Percentiles rank a stretch among this genome's conserved stretches.
Evolutionary conservation across 2,113 vertebrate genomes (phyloP).

Genomic region (Nibea albiflora): DNA sequence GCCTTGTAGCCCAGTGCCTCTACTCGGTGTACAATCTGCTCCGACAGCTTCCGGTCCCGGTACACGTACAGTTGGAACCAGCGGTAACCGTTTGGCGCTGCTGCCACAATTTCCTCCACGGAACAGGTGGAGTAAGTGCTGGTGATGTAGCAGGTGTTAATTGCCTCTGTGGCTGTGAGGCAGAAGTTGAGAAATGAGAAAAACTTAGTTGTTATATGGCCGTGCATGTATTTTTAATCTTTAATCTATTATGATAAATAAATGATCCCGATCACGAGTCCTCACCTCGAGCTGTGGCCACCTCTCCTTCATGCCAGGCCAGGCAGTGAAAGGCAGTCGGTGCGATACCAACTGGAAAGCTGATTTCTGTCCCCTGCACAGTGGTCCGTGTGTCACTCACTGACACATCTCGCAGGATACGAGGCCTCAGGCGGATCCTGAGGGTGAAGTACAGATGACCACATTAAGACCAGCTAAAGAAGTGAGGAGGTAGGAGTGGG

Average conservation of each 20-base stretch:
- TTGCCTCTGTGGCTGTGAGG: constrained; percentile 85
- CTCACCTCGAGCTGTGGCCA: constrained; percentile 93
- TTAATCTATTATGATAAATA: no score
- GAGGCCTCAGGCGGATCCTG: constrained; percentile 91
- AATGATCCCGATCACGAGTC: not conserved
- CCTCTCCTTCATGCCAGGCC: constrained; percentile 93
- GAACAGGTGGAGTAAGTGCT: constrained; percentile 92
- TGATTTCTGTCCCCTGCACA: constrained; percentile 89
- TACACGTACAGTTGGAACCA: constrained; percentile 98
- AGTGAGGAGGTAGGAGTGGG: not conserved
- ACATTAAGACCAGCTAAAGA: not conserved
- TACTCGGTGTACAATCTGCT: constrained; percentile 86
- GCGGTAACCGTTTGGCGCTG: constrained; percentile 85
- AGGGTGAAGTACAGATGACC: not conserved
- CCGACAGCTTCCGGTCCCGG: constrained; percentile 86
- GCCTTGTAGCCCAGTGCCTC: constrained; percentile 91
- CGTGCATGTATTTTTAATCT: no score
- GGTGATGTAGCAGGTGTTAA: constrained; percentile 90
- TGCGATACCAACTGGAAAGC: constrained; percentile 92
- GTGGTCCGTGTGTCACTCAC: constrained; percentile 87
- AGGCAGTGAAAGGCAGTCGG: constrained; percentile 92
- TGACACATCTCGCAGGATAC: constrained; percentile 88
- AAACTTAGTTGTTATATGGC: not conserved
- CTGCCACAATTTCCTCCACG: constrained; percentile 88
- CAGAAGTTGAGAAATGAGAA: not conserved